Evolutionary conservation across 2,888 invertebrate species (phyloP), one percentile per base, ranked within the genome.

Genomic region (Drosophila tripunctata): DNA sequence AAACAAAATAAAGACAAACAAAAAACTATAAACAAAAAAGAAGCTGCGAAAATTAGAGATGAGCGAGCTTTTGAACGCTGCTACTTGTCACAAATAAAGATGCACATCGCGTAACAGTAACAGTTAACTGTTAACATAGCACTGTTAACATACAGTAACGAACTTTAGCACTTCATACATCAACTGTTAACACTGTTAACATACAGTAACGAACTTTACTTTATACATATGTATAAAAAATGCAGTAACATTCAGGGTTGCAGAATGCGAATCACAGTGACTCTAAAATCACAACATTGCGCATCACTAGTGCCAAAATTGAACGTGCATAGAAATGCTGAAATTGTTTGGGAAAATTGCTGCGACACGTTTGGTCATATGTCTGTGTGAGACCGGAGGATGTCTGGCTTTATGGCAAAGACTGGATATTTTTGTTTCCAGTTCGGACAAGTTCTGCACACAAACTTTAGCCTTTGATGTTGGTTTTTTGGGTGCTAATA

Each of bases 261-360:
- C n/a, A n/a, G n/a, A n/a, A n/a, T n/a, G n/a, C n/a, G n/a, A n/a
- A n/a, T n/a, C n/a, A n/a, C n/a, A n/a, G n/a, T n/a, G n/a, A n/a
- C n/a, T n/a, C n/a, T n/a, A n/a, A 27, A 27, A 10, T 27, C 27
- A 27, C 27, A 27, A 10, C 27, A 27, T 27, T 10, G 27, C 27
- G 8, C 27, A 27, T 8, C 27, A 10, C 27, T 10, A 10, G 27
- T 27, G 27, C 27, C 27, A 10, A 27, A 66, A 73, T n/a, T 43
- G 56, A 72, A 63, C 58, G 67, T 74, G 74, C 60, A 74, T 77
- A 73, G 67, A 81, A 83, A 87, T 76, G 67, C 84, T 55, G 51
- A 63, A 75, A 77, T 68, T 86, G 77, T 75, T 86, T 88, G 88
- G 87, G 58, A 83, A n/a, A 83, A 88, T 77, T 75, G 72, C 87